Base-by-base conservation (phyloP, 2,888 invertebrate genomes). In the Deroplatys truncata region DNA sequence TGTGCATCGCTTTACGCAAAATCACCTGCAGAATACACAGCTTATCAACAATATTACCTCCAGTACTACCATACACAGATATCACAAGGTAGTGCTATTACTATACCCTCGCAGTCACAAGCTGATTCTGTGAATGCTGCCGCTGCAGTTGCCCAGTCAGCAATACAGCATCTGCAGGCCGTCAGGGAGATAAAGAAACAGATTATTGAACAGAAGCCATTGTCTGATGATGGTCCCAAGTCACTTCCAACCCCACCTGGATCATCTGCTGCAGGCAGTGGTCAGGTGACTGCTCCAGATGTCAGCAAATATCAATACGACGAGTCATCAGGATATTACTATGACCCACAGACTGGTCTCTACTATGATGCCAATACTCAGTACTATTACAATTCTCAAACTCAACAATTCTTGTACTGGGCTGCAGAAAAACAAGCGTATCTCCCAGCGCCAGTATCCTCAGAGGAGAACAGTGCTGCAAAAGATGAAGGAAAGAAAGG, bases 351-450 rank as follows among this genome's bases (percentile, higher is more conserved):
- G 2, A 99, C 99, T 0, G 98, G 98, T 0, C 95, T 99, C 28
- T 99, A 99, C 93, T 99, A 99, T 93, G 99, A 99, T 94, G 97
- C 98, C 0, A 98, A 96, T 92, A 98, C 99, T 4, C 98, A 97
- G 92, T 99, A 99, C 93, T 99, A 99, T 93, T 99, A 97, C 94
- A 99, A 99, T 93, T 96, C 97, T 92, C 96, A 97, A 91, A 97
- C 97, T 0, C 97, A 97, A 91, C 97, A 98, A 92, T 99, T 98
- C 93, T 95, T 99, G 92, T 99, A 99, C 93, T 99, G 99, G 98
- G 98, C 99, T 94, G 95, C 96, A 0, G 95, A 96, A 84, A 95
- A 94, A 84, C 94, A 94, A 90, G 96, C 96, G 0, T 97, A 97
- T 91, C 93, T 95, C 31, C 94, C 95, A 28, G 95, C 95, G 0